Evolutionary conservation across 2,888 invertebrate genomes (phyloP), one percentile per base, ranked within the genome.

Genomic region (Mythimna lalbum): DNA sequence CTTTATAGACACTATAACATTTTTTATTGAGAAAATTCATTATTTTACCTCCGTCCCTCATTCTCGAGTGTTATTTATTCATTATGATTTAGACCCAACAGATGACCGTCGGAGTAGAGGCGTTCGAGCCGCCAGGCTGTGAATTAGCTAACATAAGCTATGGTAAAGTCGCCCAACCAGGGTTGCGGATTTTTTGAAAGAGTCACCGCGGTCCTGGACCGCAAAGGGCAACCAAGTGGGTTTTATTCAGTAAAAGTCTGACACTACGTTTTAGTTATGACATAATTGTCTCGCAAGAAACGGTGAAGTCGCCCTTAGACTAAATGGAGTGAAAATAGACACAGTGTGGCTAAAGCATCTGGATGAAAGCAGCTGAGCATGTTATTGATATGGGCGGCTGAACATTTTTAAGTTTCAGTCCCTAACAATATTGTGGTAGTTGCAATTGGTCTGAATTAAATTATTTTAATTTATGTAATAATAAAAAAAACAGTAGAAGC

Each of bases 1-100:
- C 76, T 82, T 82, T 84, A 84, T 80, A 66, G 80, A 69, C 64
- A 71, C 76, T 71, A 53, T 74, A 83, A 67, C 69, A 76, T 70
- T 61, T 67, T 69, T 70, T 83, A 83, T 74, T 57, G 63, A 68
- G 63, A 73, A 70, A 69, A 76, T 61, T 73, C 60, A 64, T 74
- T 72, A 60, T 69, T 69, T 63, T 47, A 17, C 21, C 53, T 50
- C 52, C 12, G 6, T n/a, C 21, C 36, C 39, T 59, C 56, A 56
- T 66, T 31, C 39, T 65, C 7, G 12, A 78, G 73, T 64, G 19
- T 39, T 59, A 53, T 56, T 67, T 73, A 73, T 47, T 56, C 59
- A 62, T n/a, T 62, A n/a, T 19, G n/a, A 14, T 73, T 36, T 17
- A 33, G n/a, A 31, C 12, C 2, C 36, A 9, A 6, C n/a, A 31